These are phyloP conservation scores for Apteryx owenii DNA, from an alignment of 2,113 vertebrate species.

Conservation along the genomic window DNA sequence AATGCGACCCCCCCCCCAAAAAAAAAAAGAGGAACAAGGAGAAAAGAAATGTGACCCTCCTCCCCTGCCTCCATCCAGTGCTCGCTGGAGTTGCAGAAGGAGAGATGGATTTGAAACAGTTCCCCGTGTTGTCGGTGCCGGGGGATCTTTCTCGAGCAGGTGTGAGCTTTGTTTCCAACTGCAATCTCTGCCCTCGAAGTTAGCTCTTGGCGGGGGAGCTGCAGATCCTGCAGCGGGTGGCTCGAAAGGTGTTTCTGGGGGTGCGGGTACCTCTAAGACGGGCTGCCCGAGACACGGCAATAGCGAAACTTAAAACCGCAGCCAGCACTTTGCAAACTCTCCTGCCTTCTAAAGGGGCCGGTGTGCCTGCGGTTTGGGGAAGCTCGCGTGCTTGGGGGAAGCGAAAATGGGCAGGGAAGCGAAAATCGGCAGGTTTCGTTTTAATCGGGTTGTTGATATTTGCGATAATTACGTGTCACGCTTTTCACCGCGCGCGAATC, in stretches of 20 bases:
- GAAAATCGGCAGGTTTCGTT: background rate
- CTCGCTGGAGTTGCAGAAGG: background rate
- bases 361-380: background rate
- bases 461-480: background rate
- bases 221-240: background rate
- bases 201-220: background rate
- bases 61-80: background rate
- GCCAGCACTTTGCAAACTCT: slow-evolving; percentile 50
- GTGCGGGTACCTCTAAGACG: background rate
- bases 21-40: background rate
- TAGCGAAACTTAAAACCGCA: slow-evolving; percentile 30
- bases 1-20: fast-evolving
- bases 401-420: background rate
- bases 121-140: background rate
- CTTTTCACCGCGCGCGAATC: background rate
- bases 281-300: background rate
- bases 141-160: slow-evolving; percentile 29
- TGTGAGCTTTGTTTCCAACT: slow-evolving; percentile 62
- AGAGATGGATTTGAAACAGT: background rate
- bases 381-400: background rate
- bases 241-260: background rate
- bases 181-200: background rate
- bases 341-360: background rate
- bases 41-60: background rate
- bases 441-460: background rate